Evolutionary conservation across 2,113 vertebrate genomes (phyloP), one percentile per base, ranked within the genome.

Genomic region (Ceratotherium simum): DNA sequence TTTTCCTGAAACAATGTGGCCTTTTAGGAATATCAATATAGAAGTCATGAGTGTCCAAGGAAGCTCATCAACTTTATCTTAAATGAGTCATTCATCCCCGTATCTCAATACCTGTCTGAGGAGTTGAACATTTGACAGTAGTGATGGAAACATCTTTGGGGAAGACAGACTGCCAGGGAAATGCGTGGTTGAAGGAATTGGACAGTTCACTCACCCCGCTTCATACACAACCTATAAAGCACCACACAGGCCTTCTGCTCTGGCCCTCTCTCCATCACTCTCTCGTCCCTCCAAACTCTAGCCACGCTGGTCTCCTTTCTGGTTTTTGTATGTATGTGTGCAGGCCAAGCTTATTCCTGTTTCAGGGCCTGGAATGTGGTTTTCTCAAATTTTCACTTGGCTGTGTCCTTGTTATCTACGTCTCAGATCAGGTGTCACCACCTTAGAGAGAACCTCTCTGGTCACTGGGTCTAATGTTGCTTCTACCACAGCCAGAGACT

Each of bases 131-230:
- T 54, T 88, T 81, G 25, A 23, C 25, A 69, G 18, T 11, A 48
- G 56, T 62, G 17, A 33, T 2, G 27, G 54, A 90, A 83, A 56
- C 36, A 65, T 18, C 29, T 83, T 54, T 78, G 51, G 27, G 18
- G 14, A 69, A 48, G 56, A 86, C 10, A 39, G 23, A 75, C 27
- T 21, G 0, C 78, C 23, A 33, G 31, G 29, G 65, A 62, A 85
- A 27, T 8, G 4, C 21, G 7, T 6, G 17, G 21, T 16, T 72
- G 25, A 58, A 75, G 8, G 2, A 48, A 6, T 33, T 0, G 8
- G 29, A 9, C 2, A 21, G 27, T 56, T 14, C 5, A 39, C 18
- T 23, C 6, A 3, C 8, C 67, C 31, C 54, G 14, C 33, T 23
- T 65, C 65, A 76, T 27, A 6, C n/a, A 64, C 21, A 36, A 27